phyloP scores from a whole-genome alignment of 2,888 invertebrate genomes.

The Leptogaster cylindrica region DNA sequence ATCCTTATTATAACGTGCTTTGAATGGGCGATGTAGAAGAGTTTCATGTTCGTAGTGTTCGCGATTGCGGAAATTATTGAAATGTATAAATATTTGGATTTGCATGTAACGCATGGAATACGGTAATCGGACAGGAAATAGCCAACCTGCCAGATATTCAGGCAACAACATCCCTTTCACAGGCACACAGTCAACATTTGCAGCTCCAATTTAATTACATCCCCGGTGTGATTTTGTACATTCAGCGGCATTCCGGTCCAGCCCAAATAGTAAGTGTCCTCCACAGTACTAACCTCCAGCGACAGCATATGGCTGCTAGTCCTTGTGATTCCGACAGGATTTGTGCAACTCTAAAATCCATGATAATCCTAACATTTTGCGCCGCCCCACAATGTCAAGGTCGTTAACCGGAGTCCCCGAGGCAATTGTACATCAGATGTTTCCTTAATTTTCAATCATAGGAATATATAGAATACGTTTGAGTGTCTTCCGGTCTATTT shows the following conservation, averaged over 20 bases:
- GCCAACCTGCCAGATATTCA: conserved; percentile 8
- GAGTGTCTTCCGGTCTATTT: no score
- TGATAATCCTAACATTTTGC: no score
- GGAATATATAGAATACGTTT: no score
- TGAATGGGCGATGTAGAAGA: not conserved
- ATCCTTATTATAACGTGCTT: not conserved
- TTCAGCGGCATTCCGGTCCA: not conserved
- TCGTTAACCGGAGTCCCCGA: no score
- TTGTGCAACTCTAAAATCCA: no score
- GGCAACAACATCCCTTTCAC: not conserved
- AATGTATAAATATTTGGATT: conserved; percentile 35
- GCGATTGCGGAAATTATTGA: conserved; percentile 24
- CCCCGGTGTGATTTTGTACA: not conserved
- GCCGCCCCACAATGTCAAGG: no score
- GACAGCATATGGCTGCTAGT: no score
- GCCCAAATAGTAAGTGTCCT: not conserved
- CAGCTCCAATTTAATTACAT: not conserved
- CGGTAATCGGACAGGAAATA: conserved; percentile 1
- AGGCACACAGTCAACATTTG: not conserved
- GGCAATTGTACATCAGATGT: no score
- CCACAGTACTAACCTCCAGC: not conserved
- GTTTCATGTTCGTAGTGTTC: conserved; percentile 16
- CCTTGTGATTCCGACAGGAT: no score
- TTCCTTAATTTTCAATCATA: no score
- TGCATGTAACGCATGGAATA: conserved; percentile 23